Evolutionary conservation across 2,113 vertebrate genomes (phyloP), one percentile per base, ranked within the genome.

Genomic region (Myotis yumanensis): DNA sequence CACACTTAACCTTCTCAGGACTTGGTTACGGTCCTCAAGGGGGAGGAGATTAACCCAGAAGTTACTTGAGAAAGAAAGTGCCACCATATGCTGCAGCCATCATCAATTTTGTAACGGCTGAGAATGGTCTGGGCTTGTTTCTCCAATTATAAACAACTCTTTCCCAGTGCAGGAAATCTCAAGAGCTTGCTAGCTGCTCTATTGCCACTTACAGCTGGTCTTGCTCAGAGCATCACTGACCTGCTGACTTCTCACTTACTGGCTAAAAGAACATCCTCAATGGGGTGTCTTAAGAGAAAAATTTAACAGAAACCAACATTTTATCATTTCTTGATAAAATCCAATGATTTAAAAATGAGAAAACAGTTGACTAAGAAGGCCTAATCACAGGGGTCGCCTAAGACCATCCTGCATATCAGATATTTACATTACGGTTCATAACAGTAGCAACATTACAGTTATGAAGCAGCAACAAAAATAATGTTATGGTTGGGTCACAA

Each of bases 121-220:
- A 88, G 40, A 93, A 66, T 71, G 43, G 18, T 94, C 88, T 72
- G 90, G 94, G 57, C 54, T 32, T 77, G 51, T 54, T 77, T 15
- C 23, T 96, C 66, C 79, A 32, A 68, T 96, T 91, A 92, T 68
- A 71, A 79, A 94, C 35, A 75, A 88, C 77, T 95, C 88, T 48
- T 93, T 94, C 75, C 64, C 30, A 92, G 54, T 30, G 93, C 18
- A 66, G 40, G 43, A 90, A 75, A 93, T 77, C n/a, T 91, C 86
- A 46, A 66, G 71, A 93, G 48, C 23, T 94, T 30, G 6, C 28
- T 94, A 85, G 22, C 52, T 54, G 90, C 80, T 84, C 68, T 59
- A 2, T 32, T 84, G 92, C 84, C 62, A 88, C 18, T 59, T 93
- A 48, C 16, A 95, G 22, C 22, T 48, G 54, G 23, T n/a, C 30